These are phyloP conservation scores for Harmothoe impar DNA, from an alignment of 2,888 invertebrate species.

Conservation along the genomic window DNA sequence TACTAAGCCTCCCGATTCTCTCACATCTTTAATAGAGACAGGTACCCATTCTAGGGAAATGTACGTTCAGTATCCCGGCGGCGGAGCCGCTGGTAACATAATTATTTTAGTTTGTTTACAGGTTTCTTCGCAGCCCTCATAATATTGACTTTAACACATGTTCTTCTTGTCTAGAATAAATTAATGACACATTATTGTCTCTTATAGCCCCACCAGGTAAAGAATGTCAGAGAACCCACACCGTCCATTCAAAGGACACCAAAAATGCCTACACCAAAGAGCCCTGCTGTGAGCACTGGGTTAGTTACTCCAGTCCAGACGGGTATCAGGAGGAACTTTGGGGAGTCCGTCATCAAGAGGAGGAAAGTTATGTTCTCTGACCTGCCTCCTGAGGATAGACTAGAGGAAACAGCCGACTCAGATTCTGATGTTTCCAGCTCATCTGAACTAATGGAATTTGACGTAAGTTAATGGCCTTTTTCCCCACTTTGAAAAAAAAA, in stretches of 20 bases:
- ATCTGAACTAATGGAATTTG: constrained; percentile 78
- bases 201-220: too few relatives aligned
- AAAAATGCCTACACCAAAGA: not conserved
- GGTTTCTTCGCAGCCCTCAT: too few relatives aligned
- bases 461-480: constrained; percentile 70
- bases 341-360: not conserved
- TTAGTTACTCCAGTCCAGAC: constrained; percentile 10
- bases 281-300: not conserved
- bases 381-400: not conserved
- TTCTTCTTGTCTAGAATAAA: too few relatives aligned
- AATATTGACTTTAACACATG: too few relatives aligned
- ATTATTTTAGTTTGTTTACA: too few relatives aligned
- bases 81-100: too few relatives aligned
- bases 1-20: too few relatives aligned
- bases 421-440: constrained; percentile 73
- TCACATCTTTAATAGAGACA: too few relatives aligned
- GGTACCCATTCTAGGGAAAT: too few relatives aligned
- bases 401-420: constrained; percentile 64
- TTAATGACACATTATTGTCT: too few relatives aligned
- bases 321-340: not conserved
- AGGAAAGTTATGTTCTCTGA: constrained; percentile 43
- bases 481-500: not conserved
- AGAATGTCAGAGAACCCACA: too few relatives aligned
- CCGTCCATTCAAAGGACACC: not conserved
- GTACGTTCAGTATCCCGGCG: too few relatives aligned